Evolutionary conservation across 2,888 invertebrate species (phyloP), one percentile per base, ranked within the genome.

Genomic region (Coleophora flavipennella): DNA sequence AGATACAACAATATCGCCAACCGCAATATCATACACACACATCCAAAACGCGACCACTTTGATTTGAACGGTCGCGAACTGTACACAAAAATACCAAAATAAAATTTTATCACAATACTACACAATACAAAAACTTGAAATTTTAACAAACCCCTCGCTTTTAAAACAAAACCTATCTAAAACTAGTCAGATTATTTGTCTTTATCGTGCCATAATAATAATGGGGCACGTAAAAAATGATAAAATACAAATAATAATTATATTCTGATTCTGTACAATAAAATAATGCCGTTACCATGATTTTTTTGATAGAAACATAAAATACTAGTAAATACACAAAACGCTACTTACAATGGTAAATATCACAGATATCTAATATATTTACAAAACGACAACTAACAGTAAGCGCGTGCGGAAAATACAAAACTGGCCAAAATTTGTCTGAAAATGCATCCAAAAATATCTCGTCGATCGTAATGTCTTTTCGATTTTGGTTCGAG

Each of bases 71-170:
- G 69, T 53, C 68, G 73, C 77, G 67, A 63, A 62, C 66, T 71
- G 58, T 78, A 77, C 68, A 79, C 65, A 68, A 72, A 64, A 63
- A 64, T 73, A 70, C 61, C 59, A 72, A 78, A 75, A 77, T 74
- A 78, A 74, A 75, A 67, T 65, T 20, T 59, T 64, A 62, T 73
- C 67, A 64, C 59, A 78, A 74, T 67, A 64, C 54, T 65, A 53
- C 52, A 59, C 6, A 20, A 4, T 51, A 53, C 51, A 63, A 64
- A 70, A 70, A 68, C 75, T 73, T 65, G 72, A 57, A 61, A 77
- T 67, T 78, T 79, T 76, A 57, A 62, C 53, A 72, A 69, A 67
- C 60, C 57, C 59, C 51, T 62, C 62, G 53, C 59, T 58, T 62
- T 59, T 69, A 73, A 69, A 68, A 46, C 49, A 50, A 29, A 29